phyloP scores from a whole-genome alignment of 1,140 invertebrate species.

The Subanguina moxae region DNA sequence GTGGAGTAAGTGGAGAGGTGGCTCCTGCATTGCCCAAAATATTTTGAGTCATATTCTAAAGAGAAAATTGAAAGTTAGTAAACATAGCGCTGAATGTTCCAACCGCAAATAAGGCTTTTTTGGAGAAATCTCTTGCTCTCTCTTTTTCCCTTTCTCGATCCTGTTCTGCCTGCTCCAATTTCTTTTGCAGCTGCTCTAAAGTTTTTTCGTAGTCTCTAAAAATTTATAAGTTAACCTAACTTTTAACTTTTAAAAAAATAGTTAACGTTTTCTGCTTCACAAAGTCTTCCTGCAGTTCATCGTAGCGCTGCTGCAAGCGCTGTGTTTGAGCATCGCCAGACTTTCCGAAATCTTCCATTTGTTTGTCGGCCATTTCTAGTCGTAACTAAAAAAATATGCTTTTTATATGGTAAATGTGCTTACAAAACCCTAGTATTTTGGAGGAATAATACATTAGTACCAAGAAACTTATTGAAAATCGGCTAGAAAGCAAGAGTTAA shows the following conservation, averaged over 20 bases:
- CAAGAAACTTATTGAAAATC: too few species aligned
- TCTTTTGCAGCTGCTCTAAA: background rate
- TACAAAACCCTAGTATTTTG: too few species aligned
- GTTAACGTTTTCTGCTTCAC: conserved; percentile 25
- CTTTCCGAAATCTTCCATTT: conserved; percentile 13
- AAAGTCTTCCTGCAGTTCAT: conserved; percentile 19
- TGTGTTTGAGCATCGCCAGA: conserved; percentile 15
- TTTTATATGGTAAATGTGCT: too few species aligned
- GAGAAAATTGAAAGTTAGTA: background rate
- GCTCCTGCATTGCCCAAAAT: background rate
- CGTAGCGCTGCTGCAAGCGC: conserved; percentile 9
- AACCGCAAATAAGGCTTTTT: conserved; percentile 33
- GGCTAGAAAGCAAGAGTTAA: too few species aligned
- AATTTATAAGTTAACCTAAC: background rate
- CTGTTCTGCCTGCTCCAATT: background rate
- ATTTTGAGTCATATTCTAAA: background rate
- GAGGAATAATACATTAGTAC: too few species aligned
- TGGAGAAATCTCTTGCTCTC: conserved; percentile 27
- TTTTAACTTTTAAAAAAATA: background rate
- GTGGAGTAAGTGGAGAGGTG: conserved; percentile 1
- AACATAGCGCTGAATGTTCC: conserved; percentile 13
- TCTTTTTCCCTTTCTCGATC: conserved; percentile 11
- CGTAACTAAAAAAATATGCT: conserved; percentile 20
- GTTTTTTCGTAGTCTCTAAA: conserved; percentile 16
- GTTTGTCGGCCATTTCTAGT: conserved; percentile 34